Conservation (phyloP, 2,797 vertebrate genomes). For the Harpagifer antarcticus region DNA sequence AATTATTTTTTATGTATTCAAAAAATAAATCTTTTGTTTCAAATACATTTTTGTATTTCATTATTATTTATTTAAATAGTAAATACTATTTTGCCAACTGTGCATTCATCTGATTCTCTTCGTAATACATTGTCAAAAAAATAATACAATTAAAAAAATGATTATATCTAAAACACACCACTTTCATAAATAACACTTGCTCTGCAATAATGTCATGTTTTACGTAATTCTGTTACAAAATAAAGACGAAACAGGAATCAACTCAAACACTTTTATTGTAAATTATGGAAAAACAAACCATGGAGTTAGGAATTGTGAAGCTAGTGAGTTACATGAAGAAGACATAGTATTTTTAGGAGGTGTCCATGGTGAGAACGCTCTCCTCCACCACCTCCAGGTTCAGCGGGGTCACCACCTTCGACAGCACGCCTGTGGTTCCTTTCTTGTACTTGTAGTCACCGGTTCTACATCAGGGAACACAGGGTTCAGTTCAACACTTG, state of each 20-base stretch:
- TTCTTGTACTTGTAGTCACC: slow-evolving; percentile 94
- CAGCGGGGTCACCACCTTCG: slow-evolving; percentile 84
- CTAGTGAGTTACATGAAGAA: not conserved
- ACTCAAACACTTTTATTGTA: slow-evolving; percentile 76
- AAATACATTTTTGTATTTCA: no score
- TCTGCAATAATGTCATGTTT: no score
- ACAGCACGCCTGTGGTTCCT: slow-evolving; percentile 91
- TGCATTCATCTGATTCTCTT: no score
- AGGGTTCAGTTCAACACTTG: not conserved
- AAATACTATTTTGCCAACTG: no score
- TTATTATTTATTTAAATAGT: no score
- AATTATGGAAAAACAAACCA: slow-evolving; percentile 65
- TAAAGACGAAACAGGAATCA: slow-evolving; percentile 2
- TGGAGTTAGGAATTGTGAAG: slow-evolving; percentile 14
- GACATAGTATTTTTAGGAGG: slow-evolving; percentile 84
- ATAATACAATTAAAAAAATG: no score
- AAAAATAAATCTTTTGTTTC: no score
- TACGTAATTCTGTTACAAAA: no score
- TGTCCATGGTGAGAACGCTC: slow-evolving; percentile 95
- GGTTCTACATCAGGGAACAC: slow-evolving; percentile 77
- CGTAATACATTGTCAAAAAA: no score
- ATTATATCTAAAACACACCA: no score
- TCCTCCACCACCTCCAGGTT: slow-evolving; percentile 92
- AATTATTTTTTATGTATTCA: no score
- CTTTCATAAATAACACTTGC: no score